phyloP scores from a whole-genome alignment of 2,888 invertebrate species.

The Kryphioiulus occultus region DNA sequence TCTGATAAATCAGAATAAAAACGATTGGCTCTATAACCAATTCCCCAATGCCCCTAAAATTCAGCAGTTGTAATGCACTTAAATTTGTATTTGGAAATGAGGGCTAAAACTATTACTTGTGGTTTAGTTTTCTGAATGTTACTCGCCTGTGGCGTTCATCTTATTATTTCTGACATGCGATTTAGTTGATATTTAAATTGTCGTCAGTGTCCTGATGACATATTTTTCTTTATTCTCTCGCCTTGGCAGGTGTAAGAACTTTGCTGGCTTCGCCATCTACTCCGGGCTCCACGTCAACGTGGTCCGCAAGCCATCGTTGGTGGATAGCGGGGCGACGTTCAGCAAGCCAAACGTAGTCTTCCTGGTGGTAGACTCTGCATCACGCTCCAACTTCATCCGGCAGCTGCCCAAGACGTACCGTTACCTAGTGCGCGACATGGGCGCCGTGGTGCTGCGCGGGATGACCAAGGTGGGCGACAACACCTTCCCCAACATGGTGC shows the following conservation, averaged over 20 bases:
- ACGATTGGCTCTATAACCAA: too few species aligned
- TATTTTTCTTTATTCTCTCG: not conserved
- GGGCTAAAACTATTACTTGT: too few species aligned
- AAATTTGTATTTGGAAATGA: too few species aligned
- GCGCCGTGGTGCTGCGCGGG: conserved; percentile 80
- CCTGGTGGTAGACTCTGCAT: conserved; percentile 85
- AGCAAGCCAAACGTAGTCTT: conserved; percentile 74
- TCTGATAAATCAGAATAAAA: too few species aligned
- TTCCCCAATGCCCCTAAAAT: too few species aligned
- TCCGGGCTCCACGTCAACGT: conserved; percentile 67
- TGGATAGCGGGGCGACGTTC: not conserved
- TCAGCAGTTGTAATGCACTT: too few species aligned
- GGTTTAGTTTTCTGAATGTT: too few species aligned
- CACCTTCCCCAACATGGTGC: conserved; percentile 88
- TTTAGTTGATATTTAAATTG: too few species aligned
- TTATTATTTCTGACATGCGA: too few species aligned
- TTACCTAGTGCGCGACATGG: conserved; percentile 68
- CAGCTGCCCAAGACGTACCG: conserved; percentile 78
- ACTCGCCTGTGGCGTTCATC: too few species aligned
- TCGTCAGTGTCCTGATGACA: too few species aligned
- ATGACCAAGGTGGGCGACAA: conserved; percentile 95
- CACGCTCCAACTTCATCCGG: conserved; percentile 82
- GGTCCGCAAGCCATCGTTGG: not conserved
- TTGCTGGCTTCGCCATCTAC: conserved; percentile 62
- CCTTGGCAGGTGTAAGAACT: conserved; percentile 62